Base-by-base conservation (phyloP, 2,797 vertebrate genomes). In the Pseudochirops corinnae region DNA sequence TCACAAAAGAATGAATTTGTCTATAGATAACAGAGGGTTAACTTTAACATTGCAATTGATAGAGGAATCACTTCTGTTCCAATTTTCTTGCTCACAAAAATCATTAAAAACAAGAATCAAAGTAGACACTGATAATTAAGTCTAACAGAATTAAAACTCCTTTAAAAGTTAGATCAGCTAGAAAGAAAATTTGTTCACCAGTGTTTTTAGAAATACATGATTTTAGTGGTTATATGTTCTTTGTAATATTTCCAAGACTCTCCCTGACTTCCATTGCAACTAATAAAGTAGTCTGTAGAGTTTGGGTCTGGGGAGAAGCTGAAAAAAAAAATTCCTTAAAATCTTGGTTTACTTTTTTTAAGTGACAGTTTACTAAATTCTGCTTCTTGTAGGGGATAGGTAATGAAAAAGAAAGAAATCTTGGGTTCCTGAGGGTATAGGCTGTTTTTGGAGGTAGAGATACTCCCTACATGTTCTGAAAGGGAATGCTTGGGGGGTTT, bases 81-180 rank as follows among this genome's bases (percentile, higher is more conserved):
- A 67, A 24, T 39, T 82, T 82, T 46, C n/a, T 24, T 24, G 74
- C 46, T n/a, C 1, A 5, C 6, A 82, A 82, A 82, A 56, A 33
- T 93, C 50, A 95, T 90, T 58, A 94, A 53, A n/a, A 26, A 92
- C 33, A 67, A 21, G 12, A 96, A 87, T 95, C 58, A 94, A 96
- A 97, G 93, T 21, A 56, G 14, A 95, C 10, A 7, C 16, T 74
- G 91, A 74, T 62, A 92, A 82, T 53, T 46, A 93, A 93, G 52
- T 13, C 46, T 24, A 95, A 92, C 1, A 82, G 46, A 31, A 95
- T 14, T 94, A 52, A 92, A 94, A 93, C 33, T 60, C 67, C 21
- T 95, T 94, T 62, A 57, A 93, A 95, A 52, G 94, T 91, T 56
- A 52, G 29, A 58, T 53, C 90, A 93, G 56, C 55, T 50, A 60